Percentiles rank a stretch among this genome's conserved stretches.
These are phyloP conservation scores for Sorex araneus DNA, from an alignment of 2,113 vertebrate genomes.

Conservation along the genomic window DNA sequence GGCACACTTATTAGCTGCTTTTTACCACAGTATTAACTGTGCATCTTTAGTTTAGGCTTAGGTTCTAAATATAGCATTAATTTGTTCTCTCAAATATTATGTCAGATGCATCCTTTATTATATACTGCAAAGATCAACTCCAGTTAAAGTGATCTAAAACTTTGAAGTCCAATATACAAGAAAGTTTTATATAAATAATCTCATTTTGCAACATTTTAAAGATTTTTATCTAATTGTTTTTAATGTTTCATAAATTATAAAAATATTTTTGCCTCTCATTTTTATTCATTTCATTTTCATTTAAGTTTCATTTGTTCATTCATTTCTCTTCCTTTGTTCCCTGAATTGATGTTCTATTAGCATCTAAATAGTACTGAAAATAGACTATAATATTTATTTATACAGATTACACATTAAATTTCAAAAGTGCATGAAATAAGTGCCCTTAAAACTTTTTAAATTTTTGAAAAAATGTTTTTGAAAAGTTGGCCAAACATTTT, in stretches of 20 bases:
- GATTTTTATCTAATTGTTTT: slow-evolving; percentile 29
- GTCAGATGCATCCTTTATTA: slow-evolving; percentile 45
- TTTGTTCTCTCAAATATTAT: slow-evolving; percentile 15
- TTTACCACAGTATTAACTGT: neutral
- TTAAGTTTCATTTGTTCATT: too few relatives aligned
- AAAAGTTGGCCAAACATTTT: too few relatives aligned
- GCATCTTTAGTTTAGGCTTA: neutral
- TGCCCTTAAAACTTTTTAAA: too few relatives aligned
- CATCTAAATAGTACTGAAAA: neutral
- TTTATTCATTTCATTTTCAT: neutral
- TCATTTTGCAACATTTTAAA: slow-evolving; percentile 52
- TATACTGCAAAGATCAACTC: slow-evolving; percentile 29
- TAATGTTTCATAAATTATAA: slow-evolving; percentile 26
- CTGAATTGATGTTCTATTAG: neutral
- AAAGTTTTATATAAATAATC: slow-evolving; percentile 11
- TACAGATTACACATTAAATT: neutral
- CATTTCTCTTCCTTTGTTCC: neutral
- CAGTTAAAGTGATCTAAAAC: slow-evolving; percentile 45
- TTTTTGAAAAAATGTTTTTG: too few relatives aligned
- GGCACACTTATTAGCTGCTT: neutral
- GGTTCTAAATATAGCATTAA: neutral
- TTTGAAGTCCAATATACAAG: slow-evolving; percentile 3
- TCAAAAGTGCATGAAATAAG: too few relatives aligned
- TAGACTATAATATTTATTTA: neutral
- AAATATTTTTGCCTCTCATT: slow-evolving; percentile 26